Evolutionary conservation across 2,113 vertebrate genomes (phyloP).

Genomic region (Craseonycteris thonglongyai): DNA sequence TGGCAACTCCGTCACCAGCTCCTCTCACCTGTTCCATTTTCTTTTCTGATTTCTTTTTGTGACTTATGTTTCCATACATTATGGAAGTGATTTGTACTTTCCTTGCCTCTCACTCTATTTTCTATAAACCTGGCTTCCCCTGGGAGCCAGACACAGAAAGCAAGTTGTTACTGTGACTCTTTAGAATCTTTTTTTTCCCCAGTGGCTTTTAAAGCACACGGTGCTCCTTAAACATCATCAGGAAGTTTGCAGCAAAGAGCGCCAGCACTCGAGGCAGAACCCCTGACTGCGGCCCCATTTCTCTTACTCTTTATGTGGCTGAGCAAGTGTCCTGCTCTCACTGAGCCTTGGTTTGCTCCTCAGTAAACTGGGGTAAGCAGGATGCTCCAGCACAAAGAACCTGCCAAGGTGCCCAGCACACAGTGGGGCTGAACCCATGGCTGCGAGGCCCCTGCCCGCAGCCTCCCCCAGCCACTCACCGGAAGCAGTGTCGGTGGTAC

Average conservation of each 20-base stretch:
- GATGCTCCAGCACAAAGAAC: fast-evolving
- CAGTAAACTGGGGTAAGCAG: neutral
- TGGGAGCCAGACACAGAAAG: neutral
- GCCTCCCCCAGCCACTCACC: constrained; percentile 74
- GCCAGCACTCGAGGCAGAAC: fast-evolving
- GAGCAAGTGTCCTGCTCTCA: neutral
- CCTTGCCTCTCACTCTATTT: neutral
- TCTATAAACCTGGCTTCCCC: neutral
- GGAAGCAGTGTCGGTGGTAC: constrained; percentile 98
- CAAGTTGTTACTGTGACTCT: neutral
- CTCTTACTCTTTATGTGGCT: neutral
- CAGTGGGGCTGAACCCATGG: fast-evolving
- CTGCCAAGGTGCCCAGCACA: fast-evolving
- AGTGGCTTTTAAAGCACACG: neutral
- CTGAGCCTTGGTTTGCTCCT: neutral
- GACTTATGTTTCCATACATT: neutral
- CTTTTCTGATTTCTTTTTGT: neutral
- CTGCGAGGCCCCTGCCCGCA: fast-evolving
- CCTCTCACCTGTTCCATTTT: neutral
- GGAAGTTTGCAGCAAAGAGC: neutral
- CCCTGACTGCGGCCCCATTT: neutral
- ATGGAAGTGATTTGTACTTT: neutral
- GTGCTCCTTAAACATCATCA: neutral
- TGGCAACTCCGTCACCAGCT: neutral
- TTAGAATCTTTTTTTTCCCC: too few species aligned